Base-by-base conservation (phyloP, 2,113 vertebrate genomes). In the Pavo muticus region DNA sequence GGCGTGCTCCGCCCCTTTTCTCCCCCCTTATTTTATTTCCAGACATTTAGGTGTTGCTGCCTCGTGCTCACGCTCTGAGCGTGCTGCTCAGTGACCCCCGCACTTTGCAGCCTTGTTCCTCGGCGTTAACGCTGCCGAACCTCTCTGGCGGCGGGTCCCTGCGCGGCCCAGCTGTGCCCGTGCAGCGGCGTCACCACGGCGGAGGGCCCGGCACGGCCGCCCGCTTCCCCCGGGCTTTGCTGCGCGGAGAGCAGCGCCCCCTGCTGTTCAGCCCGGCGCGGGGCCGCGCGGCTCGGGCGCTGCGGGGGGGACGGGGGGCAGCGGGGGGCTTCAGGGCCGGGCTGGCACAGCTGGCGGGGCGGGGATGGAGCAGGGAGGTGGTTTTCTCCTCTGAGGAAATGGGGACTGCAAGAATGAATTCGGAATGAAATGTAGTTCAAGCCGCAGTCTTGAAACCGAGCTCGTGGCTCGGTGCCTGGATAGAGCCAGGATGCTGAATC, bases 331-430 rank as follows among this genome's bases (percentile, higher is more conserved):
- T 35, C 20, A 10, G 39, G 40, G 35, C 67, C 4, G 18, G 50
- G 40, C 1, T 5, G 2, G 69, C 0, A 10, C 73, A 7, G 15
- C 21, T 1, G 14, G 9, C 1, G 6, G 52, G 44, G 9, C 24
- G 19, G 8, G 4, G 61, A 44, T 72, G 8, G 72, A 39, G 84
- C 73, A 9, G 42, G 15, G 37, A 25, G 19, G 0, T 2, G 69
- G 65, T 67, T 59, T 24, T 30, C 6, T 1, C 35, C 23, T 1
- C 29, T 10, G 70, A 13, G 76, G 27, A 10, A 39, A 23, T 2
- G 0, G 12, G 5, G 1, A 0, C 32, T 1, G 40, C 37, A 27
- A 0, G 81, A 11, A 30, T 63, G 45, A 32, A 0, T 35, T 45
- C 60, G 17, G n/a, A 57, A 27, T 7, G 73, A 21, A 25, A 75